These are phyloP conservation scores for Lepidurus couesii DNA, from an alignment of 1,140 invertebrate species.

Conservation along the genomic window DNA sequence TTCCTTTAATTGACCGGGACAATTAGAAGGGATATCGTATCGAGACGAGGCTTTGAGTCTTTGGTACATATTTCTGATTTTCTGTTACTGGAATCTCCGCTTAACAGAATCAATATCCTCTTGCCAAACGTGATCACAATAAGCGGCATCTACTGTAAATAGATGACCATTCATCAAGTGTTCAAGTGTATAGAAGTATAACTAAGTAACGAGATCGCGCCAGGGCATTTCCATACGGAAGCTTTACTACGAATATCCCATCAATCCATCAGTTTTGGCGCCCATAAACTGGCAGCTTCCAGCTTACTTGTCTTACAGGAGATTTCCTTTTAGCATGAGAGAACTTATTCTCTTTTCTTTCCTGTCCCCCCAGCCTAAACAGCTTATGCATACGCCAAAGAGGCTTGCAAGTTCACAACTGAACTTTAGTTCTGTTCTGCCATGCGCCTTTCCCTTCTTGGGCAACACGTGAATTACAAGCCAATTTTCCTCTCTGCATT, in stretches of 20 bases:
- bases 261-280: not conserved
- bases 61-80: no score
- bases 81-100: no score
- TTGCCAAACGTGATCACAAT: no score
- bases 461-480: no score
- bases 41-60: no score
- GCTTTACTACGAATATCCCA: not conserved
- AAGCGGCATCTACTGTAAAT: not conserved
- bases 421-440: not conserved
- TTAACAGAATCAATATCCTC: no score
- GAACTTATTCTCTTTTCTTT: not conserved
- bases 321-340: not conserved
- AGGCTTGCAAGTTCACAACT: not conserved
- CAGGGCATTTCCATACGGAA: not conserved
- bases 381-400: slow-evolving; percentile 18
- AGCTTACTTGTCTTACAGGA: not conserved
- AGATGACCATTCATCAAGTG: not conserved
- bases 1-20: no score
- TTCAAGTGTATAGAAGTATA: not conserved
- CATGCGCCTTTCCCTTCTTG: not conserved
- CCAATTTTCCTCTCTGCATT: no score
- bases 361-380: not conserved
- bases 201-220: not conserved
- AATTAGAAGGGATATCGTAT: no score
- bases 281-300: not conserved